Conservation (phyloP, 2,888 invertebrate genomes). For the Phengaris alcon region DNA sequence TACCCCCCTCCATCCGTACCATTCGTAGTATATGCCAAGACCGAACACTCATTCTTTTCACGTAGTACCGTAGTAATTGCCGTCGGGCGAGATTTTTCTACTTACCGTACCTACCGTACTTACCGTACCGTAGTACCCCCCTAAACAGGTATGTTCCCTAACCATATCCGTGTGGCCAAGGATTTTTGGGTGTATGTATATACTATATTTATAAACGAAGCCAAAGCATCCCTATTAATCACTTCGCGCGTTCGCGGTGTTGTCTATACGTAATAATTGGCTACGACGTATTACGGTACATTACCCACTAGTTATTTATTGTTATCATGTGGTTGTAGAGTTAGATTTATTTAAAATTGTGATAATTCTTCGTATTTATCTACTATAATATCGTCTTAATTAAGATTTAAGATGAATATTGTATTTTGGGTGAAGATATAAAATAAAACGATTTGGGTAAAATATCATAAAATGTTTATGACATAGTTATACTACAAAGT, state of each 20-base stretch:
- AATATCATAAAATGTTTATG: not conserved
- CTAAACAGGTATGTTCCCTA: too few species aligned
- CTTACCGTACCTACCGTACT: too few species aligned
- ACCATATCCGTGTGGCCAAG: not conserved
- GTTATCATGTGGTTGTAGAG: not conserved
- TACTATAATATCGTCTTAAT: not conserved
- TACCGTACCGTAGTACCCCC: too few species aligned
- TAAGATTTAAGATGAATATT: not conserved
- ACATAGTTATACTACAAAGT: not conserved
- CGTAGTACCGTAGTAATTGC: too few species aligned
- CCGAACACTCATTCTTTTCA: too few species aligned
- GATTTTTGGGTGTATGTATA: not conserved
- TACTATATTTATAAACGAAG: not conserved
- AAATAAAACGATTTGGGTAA: not conserved
- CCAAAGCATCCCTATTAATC: not conserved
- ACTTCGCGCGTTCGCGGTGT: not conserved
- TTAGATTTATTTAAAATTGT: slow-evolving; percentile 7
- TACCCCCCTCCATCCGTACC: too few species aligned
- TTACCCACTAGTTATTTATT: not conserved
- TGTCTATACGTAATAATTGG: not conserved
- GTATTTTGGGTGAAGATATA: not conserved
- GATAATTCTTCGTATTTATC: not conserved
- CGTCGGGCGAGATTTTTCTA: too few species aligned
- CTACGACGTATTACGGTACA: not conserved
- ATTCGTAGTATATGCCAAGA: too few species aligned